These are phyloP conservation scores for Pelecanoides urinatrix DNA, from an alignment of 2,113 vertebrate genomes.

Conservation along the genomic window DNA sequence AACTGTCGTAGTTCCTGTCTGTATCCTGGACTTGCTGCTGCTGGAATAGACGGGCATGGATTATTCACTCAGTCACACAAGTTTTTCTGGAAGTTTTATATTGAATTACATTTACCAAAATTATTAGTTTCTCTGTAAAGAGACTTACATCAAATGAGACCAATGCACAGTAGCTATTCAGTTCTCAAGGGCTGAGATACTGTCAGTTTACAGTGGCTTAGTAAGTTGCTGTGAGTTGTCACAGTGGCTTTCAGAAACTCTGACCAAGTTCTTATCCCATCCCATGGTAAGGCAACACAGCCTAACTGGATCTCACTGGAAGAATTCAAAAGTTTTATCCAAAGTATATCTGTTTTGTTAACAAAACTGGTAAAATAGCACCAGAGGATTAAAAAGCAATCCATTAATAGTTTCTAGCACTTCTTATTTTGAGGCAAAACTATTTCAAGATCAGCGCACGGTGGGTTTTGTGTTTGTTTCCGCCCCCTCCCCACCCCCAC, in stretches of 20 bases:
- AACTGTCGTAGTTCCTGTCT: neutral
- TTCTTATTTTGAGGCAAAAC: neutral
- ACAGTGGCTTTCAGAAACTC: neutral
- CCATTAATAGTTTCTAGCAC: neutral
- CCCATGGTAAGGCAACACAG: neutral
- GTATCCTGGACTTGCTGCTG: neutral
- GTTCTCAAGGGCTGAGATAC: neutral
- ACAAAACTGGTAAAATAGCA: neutral
- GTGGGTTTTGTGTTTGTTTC: neutral
- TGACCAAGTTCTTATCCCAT: neutral
- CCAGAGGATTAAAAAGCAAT: neutral
- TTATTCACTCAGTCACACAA: neutral
- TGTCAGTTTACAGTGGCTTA: neutral
- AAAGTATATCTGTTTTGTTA: neutral
- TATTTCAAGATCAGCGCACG: neutral
- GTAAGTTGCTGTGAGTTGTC: neutral
- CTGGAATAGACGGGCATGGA: neutral
- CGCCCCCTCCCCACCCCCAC: no score
- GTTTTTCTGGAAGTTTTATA: neutral
- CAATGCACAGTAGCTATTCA: neutral
- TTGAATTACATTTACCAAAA: neutral
- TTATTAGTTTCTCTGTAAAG: neutral
- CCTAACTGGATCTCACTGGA: neutral
- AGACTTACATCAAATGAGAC: rapidly evolving
- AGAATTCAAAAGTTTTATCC: neutral